phyloP scores from a whole-genome alignment of 2,797 vertebrate species.

The Emydoidea blandingii region DNA sequence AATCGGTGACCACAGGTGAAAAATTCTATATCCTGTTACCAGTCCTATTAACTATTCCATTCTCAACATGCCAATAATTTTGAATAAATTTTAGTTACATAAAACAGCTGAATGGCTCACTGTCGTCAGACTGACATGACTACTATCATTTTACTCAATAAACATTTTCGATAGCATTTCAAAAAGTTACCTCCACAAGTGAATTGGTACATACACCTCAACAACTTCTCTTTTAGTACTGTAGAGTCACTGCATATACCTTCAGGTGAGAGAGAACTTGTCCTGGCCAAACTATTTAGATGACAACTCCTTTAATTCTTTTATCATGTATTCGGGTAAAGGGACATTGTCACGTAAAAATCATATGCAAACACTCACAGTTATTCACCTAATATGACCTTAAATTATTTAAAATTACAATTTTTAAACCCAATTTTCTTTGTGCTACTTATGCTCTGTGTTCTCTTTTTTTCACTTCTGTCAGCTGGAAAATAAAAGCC shows the following conservation, averaged over 20 bases:
- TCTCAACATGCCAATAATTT: not conserved
- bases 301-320: not conserved
- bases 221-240: not conserved
- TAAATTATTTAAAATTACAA: not conserved
- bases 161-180: not conserved
- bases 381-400: not conserved
- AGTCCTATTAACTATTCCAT: accelerated
- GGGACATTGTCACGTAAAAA: not conserved
- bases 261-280: not conserved
- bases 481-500: constrained; percentile 65
- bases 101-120: not conserved
- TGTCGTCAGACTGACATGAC: not conserved
- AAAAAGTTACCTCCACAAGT: not conserved
- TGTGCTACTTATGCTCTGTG: not conserved
- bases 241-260: accelerated
- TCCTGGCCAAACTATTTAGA: not conserved
- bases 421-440: not conserved
- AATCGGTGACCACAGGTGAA: not conserved
- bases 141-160: not conserved
- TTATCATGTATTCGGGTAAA: not conserved
- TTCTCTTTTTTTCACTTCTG: constrained; percentile 63
- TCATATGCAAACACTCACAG: not conserved
- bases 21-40: not conserved
- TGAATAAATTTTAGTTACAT: accelerated
- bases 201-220: not conserved